These are phyloP conservation scores for Microctenopoma steveboyesi DNA, from an alignment of 2,797 vertebrate species.

Conservation along the genomic window DNA sequence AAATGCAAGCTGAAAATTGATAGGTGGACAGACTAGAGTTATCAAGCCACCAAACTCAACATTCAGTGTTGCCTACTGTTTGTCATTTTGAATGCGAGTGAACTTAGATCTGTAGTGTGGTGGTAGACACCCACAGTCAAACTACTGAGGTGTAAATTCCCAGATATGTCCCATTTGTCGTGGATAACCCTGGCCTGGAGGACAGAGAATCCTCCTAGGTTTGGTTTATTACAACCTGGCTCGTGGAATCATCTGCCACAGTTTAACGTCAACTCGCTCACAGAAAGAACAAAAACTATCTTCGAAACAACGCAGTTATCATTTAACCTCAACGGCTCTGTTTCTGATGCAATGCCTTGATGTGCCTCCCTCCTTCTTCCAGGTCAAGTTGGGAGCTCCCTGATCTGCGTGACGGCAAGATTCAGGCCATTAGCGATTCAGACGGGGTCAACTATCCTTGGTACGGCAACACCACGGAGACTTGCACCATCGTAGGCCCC, in stretches of 20 bases:
- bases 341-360: slow-evolving; percentile 25
- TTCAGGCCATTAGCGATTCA: slow-evolving; percentile 95
- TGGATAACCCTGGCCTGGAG: no score
- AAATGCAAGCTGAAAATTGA: slow-evolving; percentile 60
- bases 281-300: no score
- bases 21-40: slow-evolving; percentile 43
- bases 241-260: no score
- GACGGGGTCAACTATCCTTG: slow-evolving; percentile 98
- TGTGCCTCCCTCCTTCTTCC: slow-evolving; percentile 14
- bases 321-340: background rate
- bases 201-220: background rate
- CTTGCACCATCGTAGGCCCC: slow-evolving; percentile 93
- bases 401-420: slow-evolving; percentile 90
- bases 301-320: background rate
- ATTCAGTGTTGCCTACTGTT: slow-evolving; percentile 26
- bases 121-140: slow-evolving; percentile 3
- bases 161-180: background rate
- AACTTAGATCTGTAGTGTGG: slow-evolving; percentile 7
- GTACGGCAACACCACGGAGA: slow-evolving; percentile 98
- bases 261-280: no score
- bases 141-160: slow-evolving; percentile 22
- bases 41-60: slow-evolving; percentile 32
- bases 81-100: slow-evolving; percentile 18
- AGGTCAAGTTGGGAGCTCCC: slow-evolving; percentile 99
- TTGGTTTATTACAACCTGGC: background rate